Evolutionary conservation across 2,113 vertebrate genomes (phyloP), one percentile per base, ranked within the genome.

Genomic region (Microtus oregoni): DNA sequence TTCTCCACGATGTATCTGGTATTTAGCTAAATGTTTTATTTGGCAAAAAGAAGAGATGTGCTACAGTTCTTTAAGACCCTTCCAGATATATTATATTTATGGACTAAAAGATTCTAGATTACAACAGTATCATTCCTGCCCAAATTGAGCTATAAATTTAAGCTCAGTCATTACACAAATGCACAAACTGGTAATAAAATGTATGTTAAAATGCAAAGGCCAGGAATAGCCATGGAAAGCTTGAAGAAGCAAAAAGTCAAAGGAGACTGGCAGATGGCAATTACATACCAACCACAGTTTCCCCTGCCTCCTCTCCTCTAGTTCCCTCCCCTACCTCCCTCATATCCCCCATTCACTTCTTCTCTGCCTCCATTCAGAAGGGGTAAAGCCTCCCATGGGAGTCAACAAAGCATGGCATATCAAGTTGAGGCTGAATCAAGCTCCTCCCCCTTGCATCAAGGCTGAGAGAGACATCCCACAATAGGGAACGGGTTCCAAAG

Each of bases 11-110:
- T 10, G 24, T 83, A 87, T 44, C 50, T 75, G 28, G 44, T 28
- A 86, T 41, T 94, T 44, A 93, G 47, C 22, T 78, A 92, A 94
- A 72, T 92, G 52, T 32, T 77, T 91, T 32, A 41, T 81, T 90
- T 86, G 7, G 13, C 22, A 63, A n/a, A 61, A 94, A 73, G 58
- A 14, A 73, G 12, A 73, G 32, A 93, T 93, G 79, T 6, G 78
- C 73, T 91, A 28, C 1, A 79, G 67, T 61, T 87, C 32, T 82
- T 93, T 94, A 58, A 7, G 86, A 30, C 12, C 72, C 47, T 77
- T 95, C 19, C 11, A 94, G n/a, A 86, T 87, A 87, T 55, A 63
- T n/a, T 86, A 68, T 63, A 87, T 58, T 94, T 28, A 38, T 83
- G 20, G 5, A 72, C 50, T 82, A 24, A n/a, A 85, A 92, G 41